Conservation (phyloP, 2,888 invertebrate species). For the Nomada fabriciana region DNA sequence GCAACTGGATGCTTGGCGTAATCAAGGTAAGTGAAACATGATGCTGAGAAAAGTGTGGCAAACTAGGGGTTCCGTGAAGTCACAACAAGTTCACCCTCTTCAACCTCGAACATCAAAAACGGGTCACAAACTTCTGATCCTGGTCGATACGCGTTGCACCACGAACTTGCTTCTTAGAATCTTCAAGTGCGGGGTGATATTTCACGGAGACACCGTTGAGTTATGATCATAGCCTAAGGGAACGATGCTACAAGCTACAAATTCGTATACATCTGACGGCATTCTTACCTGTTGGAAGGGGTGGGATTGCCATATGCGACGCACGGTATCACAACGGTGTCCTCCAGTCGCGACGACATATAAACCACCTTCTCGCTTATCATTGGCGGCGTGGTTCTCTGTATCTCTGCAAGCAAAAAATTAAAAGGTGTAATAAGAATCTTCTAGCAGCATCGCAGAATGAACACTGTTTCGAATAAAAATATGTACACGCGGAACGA, state of each 20-base stretch:
- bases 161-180: not conserved
- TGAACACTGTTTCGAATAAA: not conserved
- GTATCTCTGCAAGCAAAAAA: conserved; percentile 84
- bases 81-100: not conserved
- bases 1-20: not conserved
- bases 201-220: not conserved
- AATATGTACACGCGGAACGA: conserved; percentile 43
- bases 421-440: not conserved
- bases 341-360: conserved; percentile 85
- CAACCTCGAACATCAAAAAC: not conserved
- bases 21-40: conserved; percentile 18
- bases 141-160: not conserved
- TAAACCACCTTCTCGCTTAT: conserved; percentile 86
- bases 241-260: not conserved
- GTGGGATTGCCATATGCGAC: conserved; percentile 88
- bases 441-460: conserved; percentile 18
- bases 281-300: conserved; percentile 86
- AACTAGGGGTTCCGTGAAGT: not conserved
- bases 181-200: not conserved
- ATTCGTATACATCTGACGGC: conserved; percentile 51
- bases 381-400: conserved; percentile 86
- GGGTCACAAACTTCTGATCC: not conserved
- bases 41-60: not conserved
- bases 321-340: conserved; percentile 87
- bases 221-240: not conserved